phyloP scores from a whole-genome alignment of 2,113 vertebrate genomes.

The Merops nubicus region DNA sequence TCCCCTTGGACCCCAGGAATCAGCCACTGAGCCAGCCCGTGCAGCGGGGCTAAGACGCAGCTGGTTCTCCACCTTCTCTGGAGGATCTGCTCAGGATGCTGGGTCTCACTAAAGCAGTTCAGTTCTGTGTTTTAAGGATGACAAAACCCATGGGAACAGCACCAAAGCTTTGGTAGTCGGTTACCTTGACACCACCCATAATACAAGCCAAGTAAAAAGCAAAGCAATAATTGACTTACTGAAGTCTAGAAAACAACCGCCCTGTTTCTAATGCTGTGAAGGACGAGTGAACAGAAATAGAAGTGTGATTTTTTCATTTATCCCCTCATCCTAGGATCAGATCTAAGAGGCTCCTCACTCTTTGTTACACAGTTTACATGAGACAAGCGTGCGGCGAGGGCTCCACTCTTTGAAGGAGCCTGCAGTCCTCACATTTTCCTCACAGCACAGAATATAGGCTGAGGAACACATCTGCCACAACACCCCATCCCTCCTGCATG shows the following conservation, averaged over 20 bases:
- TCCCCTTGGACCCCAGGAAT: neutral
- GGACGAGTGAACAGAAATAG: conserved; percentile 28
- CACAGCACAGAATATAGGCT: neutral
- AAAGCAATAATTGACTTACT: conserved; percentile 29
- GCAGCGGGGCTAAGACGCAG: neutral
- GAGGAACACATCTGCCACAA: neutral
- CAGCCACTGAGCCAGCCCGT: neutral
- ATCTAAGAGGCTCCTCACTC: neutral
- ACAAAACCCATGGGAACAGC: neutral
- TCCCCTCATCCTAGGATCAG: neutral
- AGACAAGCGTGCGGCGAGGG: neutral
- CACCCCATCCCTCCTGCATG: neutral
- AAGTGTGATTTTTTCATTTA: conserved; percentile 16
- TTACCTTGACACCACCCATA: conserved; percentile 10
- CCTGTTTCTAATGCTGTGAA: neutral
- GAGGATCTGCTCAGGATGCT: neutral
- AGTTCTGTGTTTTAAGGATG: neutral
- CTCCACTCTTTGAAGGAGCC: neutral
- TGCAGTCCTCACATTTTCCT: neutral
- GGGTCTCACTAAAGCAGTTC: neutral
- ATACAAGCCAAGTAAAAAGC: conserved; percentile 17
- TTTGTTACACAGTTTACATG: neutral
- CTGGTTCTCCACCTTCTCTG: neutral
- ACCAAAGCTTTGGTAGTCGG: neutral
- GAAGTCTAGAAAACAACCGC: neutral